Conservation (phyloP, 1,140 invertebrate genomes). For the Forficula auricularia region DNA sequence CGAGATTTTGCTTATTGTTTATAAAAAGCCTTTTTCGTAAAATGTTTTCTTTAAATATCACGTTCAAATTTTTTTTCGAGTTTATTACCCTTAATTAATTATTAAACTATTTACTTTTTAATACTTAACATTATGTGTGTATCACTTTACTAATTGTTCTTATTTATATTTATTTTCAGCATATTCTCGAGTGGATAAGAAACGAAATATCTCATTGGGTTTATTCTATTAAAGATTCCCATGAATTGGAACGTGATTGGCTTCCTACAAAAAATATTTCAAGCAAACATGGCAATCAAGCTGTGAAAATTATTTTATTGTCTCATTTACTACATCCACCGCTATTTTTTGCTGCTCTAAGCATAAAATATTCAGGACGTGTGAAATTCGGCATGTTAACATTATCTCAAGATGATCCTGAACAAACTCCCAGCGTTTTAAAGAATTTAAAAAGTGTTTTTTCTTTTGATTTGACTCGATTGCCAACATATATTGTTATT, state of each 20-base stretch:
- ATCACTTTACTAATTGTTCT: constrained; percentile 1
- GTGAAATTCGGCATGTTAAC: constrained; percentile 29
- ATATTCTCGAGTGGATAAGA: constrained; percentile 29
- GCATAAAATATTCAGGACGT: constrained; percentile 33
- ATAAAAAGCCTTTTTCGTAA: no score
- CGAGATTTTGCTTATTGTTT: no score
- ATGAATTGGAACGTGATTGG: constrained; percentile 21
- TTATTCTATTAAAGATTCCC: constrained; percentile 18
- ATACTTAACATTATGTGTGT: no score
- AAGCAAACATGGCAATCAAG: constrained; percentile 4
- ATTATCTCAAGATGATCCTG: constrained; percentile 18
- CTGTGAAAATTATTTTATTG: constrained; percentile 27
- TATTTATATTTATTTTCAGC: constrained; percentile 10
- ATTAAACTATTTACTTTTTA: no score
- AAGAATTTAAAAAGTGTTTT: constrained; percentile 12
- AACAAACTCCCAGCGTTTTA: constrained; percentile 10
- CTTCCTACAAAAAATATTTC: constrained; percentile 3
- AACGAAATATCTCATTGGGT: constrained; percentile 27
- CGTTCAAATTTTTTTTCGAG: no score
- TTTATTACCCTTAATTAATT: no score
- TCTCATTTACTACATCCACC: constrained; percentile 26
- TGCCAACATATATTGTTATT: constrained; percentile 25
- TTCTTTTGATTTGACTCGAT: constrained; percentile 7
- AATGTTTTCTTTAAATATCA: no score
- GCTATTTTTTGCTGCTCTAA: constrained; percentile 32